These are phyloP conservation scores for Orthosia gracilis DNA, from an alignment of 2,888 invertebrate species.

Conservation along the genomic window DNA sequence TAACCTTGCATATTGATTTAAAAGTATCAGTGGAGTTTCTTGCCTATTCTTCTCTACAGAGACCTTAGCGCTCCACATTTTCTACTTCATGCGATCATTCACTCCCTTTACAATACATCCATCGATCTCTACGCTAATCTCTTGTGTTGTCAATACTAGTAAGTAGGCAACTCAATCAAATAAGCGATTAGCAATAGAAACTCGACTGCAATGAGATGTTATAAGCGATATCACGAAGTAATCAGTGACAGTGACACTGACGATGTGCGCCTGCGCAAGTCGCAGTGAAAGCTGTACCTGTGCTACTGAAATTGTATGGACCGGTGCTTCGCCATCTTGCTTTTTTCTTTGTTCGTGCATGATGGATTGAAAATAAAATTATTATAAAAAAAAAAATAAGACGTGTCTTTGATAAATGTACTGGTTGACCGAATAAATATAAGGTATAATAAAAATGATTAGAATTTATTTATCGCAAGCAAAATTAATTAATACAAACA, in stretches of 20 bases:
- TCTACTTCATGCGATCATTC: background rate
- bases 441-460: too few relatives aligned
- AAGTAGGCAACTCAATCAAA: slow-evolving; percentile 52
- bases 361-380: background rate
- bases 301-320: slow-evolving; percentile 44
- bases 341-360: slow-evolving; percentile 1
- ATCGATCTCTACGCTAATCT: too few relatives aligned
- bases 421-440: too few relatives aligned
- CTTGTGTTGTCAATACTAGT: slow-evolving; percentile 21
- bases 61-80: too few relatives aligned
- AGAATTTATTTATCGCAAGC: too few relatives aligned
- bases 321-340: background rate
- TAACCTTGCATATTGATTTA: background rate
- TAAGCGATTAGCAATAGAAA: slow-evolving; percentile 63
- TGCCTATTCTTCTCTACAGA: too few relatives aligned
- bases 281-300: slow-evolving; percentile 56
- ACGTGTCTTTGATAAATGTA: too few relatives aligned
- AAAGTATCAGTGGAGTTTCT: too few relatives aligned
- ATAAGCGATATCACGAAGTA: slow-evolving; percentile 59
- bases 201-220: slow-evolving; percentile 42
- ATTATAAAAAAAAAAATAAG: too few relatives aligned
- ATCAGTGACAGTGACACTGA: slow-evolving; percentile 53
- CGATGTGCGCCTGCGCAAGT: slow-evolving; percentile 27
- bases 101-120: background rate
- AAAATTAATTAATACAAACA: too few relatives aligned